Evolutionary conservation across 2,113 vertebrate species (phyloP).

Genomic region (Theropithecus gelada): DNA sequence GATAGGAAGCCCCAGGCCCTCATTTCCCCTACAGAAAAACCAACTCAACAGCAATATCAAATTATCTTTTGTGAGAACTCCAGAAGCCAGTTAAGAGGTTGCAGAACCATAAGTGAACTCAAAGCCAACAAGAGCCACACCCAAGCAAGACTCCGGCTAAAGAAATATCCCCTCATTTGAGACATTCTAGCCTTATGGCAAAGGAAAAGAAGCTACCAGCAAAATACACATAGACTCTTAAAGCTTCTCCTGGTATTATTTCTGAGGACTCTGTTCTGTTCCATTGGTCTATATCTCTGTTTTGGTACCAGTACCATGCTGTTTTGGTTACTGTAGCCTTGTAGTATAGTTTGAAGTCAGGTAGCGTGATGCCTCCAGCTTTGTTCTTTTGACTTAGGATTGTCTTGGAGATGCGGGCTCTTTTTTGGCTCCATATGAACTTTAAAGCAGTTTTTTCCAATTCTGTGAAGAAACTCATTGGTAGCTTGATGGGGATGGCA

Average conservation of each 20-base stretch:
- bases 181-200: background rate
- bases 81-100: background rate
- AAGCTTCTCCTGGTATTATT: background rate
- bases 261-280: too few relatives aligned
- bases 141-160: background rate
- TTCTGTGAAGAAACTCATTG: too few relatives aligned
- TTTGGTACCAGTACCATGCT: too few relatives aligned
- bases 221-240: background rate
- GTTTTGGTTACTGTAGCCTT: too few relatives aligned
- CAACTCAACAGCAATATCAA: background rate
- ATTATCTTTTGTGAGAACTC: background rate
- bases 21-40: background rate
- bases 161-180: background rate
- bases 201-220: background rate
- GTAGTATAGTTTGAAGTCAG: too few relatives aligned
- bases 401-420: too few relatives aligned
- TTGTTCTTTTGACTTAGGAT: too few relatives aligned
- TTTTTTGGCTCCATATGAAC: too few relatives aligned
- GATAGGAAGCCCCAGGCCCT: background rate
- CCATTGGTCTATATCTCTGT: too few relatives aligned
- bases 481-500: too few relatives aligned
- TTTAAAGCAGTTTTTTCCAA: too few relatives aligned
- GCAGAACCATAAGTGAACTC: background rate
- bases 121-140: background rate
- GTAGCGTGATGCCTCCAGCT: too few relatives aligned